These are phyloP conservation scores for Acanthoscelides obtectus DNA, from an alignment of 2,888 invertebrate genomes.

Conservation along the genomic window DNA sequence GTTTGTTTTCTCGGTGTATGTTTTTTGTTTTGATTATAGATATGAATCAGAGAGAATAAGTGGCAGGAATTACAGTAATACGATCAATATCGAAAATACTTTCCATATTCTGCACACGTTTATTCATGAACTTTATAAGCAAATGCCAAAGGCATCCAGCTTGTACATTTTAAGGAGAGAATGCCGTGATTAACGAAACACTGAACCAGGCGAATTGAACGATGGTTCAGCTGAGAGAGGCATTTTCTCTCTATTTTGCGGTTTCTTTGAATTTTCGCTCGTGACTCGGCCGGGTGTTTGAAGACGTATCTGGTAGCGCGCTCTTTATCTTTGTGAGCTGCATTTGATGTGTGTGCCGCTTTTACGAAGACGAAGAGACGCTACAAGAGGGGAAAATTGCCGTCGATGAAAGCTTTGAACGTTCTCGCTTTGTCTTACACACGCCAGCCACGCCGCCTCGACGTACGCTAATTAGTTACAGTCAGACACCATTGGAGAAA, in stretches of 20 bases:
- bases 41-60: too few relatives aligned
- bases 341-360: constrained; percentile 21
- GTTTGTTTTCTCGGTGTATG: too few relatives aligned
- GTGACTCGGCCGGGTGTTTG: constrained; percentile 24
- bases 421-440: background rate
- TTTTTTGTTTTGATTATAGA: too few relatives aligned
- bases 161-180: constrained; percentile 35
- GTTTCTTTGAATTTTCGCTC: constrained; percentile 44
- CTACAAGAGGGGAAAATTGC: background rate
- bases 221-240: constrained; percentile 22
- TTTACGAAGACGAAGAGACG: constrained; percentile 10
- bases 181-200: constrained; percentile 30
- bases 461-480: background rate
- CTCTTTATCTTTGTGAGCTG: constrained; percentile 32
- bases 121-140: constrained; percentile 16
- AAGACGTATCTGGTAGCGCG: constrained; percentile 24
- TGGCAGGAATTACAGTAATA: too few relatives aligned
- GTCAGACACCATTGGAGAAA: background rate
- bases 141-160: constrained; percentile 19
- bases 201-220: constrained; percentile 10
- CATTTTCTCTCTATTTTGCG: constrained; percentile 38
- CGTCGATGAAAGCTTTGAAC: background rate
- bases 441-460: background rate
- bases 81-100: too few relatives aligned
- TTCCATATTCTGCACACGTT: too few relatives aligned